Evolutionary conservation across 2,888 invertebrate genomes (phyloP), one percentile per base, ranked within the genome.

Genomic region (Trissolcus brochymenae): DNA sequence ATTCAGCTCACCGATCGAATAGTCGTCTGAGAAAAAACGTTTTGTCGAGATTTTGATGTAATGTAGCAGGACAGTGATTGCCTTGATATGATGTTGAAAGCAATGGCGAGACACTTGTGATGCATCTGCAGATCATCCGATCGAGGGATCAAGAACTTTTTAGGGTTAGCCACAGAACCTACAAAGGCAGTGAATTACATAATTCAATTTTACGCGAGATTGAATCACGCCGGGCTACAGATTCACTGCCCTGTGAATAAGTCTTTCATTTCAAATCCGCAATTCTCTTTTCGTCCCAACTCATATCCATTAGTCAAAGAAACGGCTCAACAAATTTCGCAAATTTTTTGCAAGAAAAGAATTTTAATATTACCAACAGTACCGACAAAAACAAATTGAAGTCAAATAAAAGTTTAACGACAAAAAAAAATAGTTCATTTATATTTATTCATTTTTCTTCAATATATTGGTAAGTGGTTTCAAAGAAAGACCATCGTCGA

Each of bases 121-220:
- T 82, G 82, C 86, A 87, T 87, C 87, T 86, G 86, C 86, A 83
- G 86, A 86, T 86, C 82, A 82, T 82, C 84, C 85, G 74, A 79
- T 70, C 56, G 66, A 75, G 76, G 79, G 78, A 73, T 72, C 76
- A 67, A 68, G 70, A 65, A 73, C 74, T 70, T 70, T 77, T 70
- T 77, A 77, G 81, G 80, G 78, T 78, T 68, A 79, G 72, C 78
- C 74, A 60, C 25, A 75, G 66, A 77, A 79, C 77, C 78, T 71
- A 77, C 70, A 74, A 71, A 78, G 80, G 82, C 85, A 82, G 83
- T 82, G 84, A 85, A 85, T 84, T 85, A 83, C 84, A 84, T 87
- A 86, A 87, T 87, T 87, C 84, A 86, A 87, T 87, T 86, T 87
- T 83, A 87, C 86, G 86, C 82, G 82, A 83, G 81, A 81, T 76